Conservation (phyloP, 2,888 invertebrate species). For the Fissipunctia ypsillon region DNA sequence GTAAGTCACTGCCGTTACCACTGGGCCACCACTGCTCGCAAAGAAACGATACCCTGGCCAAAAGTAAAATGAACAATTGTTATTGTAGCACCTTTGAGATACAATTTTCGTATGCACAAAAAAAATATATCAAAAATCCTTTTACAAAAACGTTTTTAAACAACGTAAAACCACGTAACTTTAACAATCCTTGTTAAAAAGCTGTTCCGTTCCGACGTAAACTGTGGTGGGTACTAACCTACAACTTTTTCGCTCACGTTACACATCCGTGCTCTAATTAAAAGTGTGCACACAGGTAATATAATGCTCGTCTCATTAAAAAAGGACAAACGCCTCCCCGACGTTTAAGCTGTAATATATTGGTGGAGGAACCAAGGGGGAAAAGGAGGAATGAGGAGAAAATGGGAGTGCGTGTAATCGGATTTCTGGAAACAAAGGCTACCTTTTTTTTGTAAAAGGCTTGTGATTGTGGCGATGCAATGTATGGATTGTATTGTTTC, state of each 20-base stretch:
- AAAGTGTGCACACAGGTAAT: slow-evolving; percentile 50
- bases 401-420: slow-evolving; percentile 45
- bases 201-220: slow-evolving; percentile 7
- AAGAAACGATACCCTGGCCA: too few species aligned
- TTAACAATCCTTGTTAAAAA: slow-evolving; percentile 14
- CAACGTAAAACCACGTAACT: not conserved
- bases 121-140: not conserved
- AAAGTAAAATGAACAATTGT: not conserved
- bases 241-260: slow-evolving; percentile 29
- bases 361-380: not conserved
- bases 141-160: not conserved
- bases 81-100: not conserved
- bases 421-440: slow-evolving; percentile 47
- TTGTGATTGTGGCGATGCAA: not conserved
- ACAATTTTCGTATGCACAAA: not conserved
- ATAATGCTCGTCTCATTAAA: slow-evolving; percentile 55
- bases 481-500: slow-evolving; percentile 2
- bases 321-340: slow-evolving; percentile 43
- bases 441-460: slow-evolving; percentile 25
- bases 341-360: slow-evolving; percentile 47
- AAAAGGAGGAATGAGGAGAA: not conserved
- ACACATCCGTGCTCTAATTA: slow-evolving; percentile 46
- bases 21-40: too few species aligned
- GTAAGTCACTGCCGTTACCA: too few species aligned
- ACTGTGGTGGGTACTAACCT: not conserved